Base-by-base conservation (phyloP, 1,140 invertebrate species). In the Gonioctena quinquepunctata region DNA sequence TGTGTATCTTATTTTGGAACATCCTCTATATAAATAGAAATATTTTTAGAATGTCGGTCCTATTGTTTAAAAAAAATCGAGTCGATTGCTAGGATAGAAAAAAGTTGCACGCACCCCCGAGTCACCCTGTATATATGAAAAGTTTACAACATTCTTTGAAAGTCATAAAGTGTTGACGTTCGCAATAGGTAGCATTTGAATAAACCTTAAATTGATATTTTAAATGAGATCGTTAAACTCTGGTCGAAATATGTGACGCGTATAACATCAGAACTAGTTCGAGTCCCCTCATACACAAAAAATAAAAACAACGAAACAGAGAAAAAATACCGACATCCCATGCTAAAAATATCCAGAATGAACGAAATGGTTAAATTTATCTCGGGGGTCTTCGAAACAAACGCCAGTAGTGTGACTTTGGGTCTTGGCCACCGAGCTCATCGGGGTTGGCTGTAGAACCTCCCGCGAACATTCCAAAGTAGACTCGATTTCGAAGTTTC, bases 251-350 rank as follows among this genome's bases (percentile, higher is more conserved):
- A 42, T 42, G 11, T 42, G 13, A 42, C 33, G 33, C 13, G 11
- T n/a, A 11, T 42, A 42, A 42, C 33, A n/a, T 42, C 33, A 42
- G 11, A 54, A 54, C 18, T 54, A 54, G 18, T 54, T 23, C 52
- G 52, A 54, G 18, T 54, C 52, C 52, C 52, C 52, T 18, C 52
- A 54, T 54, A 54, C 18, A 54, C 22, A 54, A 66, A 52, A 54
- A 54, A 66, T 54, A 26, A 68, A 67, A 67, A 42, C 66, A 62
- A 68, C 71, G 68, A 71, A 78, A 52, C 50, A 60, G 64, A 70
- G 33, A 79, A 76, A 79, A 78, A 79, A 76, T 74, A 64, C 73
- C 63, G 66, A 76, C 76, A 77, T 78, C 76, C 74, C 70, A 77
- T 72, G 68, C 73, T 79, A 79, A 77, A 77, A 78, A 77, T 79